Evolutionary conservation across 1,140 invertebrate species (phyloP), one percentile per base, ranked within the genome.

Genomic region (Odontomachus brunneus): DNA sequence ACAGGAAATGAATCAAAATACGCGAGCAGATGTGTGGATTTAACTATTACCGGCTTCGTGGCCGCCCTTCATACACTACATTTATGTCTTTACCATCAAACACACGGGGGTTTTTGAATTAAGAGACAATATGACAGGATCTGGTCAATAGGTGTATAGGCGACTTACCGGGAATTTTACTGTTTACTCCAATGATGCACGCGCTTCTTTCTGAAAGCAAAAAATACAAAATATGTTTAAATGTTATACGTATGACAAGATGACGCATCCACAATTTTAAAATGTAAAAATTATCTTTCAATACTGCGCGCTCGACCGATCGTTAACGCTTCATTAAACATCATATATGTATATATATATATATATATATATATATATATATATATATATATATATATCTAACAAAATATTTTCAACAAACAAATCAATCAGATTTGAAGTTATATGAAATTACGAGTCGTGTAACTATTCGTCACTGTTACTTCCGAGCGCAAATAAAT

Each of bases 1-100:
- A 17, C 80, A 76, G 85, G 74, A 88, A 84, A 33, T 57, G 73
- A 83, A 67, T 83, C 74, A 81, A 29, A 83, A 75, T 57, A 53
- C 0, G 17, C 22, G 48, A 60, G 49, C 84, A 88, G 82, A 84
- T 84, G 85, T 87, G 24, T 44, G 44, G 57, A 60, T 38, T 51
- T 67, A 44, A 44, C 4, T 75, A 75, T 7, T 65, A 19, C 1
- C 22, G 17, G 17, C 57, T 80, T 5, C 44, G 33, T 38, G 19
- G 44, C 19, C 22, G 29, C n/a, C 19, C 14, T 24, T 11, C 38
- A 51, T 38, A 38, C 17, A 3, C 9, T 1, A 22, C 22, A 9
- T 14, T 76, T 67, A 51, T 38, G 38, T 17, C 12, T 55, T 55
- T 26, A 38, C 14, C n/a, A 3, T 2, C 24, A 55, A 67, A 69